Evolutionary conservation across 53 echinoderm and acorn worm species (phyloP).

Genomic region (Stichopus horrens): DNA sequence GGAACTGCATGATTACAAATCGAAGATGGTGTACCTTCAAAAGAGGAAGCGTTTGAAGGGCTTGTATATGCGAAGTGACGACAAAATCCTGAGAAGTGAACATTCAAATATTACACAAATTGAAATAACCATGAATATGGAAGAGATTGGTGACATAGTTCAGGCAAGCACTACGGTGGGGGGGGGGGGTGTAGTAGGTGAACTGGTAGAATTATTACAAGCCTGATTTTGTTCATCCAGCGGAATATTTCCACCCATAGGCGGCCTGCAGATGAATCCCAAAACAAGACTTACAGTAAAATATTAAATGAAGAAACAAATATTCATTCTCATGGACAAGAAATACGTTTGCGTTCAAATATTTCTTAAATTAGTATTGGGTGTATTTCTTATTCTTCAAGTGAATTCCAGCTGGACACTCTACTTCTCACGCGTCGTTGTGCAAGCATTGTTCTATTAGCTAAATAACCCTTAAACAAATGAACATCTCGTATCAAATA

Average conservation of each 20-base stretch:
- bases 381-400: too few species aligned
- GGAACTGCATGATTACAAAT: neutral
- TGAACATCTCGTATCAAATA: too few species aligned
- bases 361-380: too few species aligned
- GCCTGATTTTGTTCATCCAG: neutral
- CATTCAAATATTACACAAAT: neutral
- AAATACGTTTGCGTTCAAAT: neutral
- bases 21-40: neutral
- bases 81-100: neutral
- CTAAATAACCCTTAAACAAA: too few species aligned
- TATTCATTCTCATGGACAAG: neutral
- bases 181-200: too few species aligned
- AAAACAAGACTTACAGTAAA: neutral
- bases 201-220: neutral
- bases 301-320: neutral
- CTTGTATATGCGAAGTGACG: neutral
- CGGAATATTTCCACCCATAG: neutral
- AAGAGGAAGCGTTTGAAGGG: neutral
- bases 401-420: too few species aligned
- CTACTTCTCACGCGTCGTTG: too few species aligned
- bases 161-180: too few species aligned
- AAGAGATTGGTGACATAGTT: neutral
- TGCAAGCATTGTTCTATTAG: too few species aligned
- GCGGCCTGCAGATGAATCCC: neutral
- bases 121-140: neutral